Evolutionary conservation across 2,888 invertebrate species (phyloP), one percentile per base, ranked within the genome.

Genomic region (Diachrysia chrysitis): DNA sequence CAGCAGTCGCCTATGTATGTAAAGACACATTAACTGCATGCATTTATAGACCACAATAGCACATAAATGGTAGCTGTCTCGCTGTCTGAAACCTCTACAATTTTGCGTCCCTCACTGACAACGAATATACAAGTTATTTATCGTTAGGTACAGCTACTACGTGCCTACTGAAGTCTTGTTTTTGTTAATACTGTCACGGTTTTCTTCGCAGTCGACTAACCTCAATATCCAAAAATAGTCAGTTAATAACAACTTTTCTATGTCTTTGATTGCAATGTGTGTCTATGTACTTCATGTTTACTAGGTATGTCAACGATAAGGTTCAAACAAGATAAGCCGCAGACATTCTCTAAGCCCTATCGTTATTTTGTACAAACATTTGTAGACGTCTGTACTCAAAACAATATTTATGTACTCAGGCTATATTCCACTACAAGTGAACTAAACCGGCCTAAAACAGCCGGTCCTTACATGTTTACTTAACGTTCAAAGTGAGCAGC

Each of bases 401-500:
- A 70, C 64, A 68, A 66, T 68, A 55, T 54, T 57, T 75, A 48
- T 72, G 58, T 77, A 58, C 55, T 46, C 48, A 29, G 29, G 37
- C 58, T 65, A 71, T 62, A 57, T 61, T 53, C 46, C 58, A 46
- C 62, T 35, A 32, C 55, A 14, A 58, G 48, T 25, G 14, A 42
- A 53, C 56, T 60, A 60, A 66, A 68, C 57, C 29, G 37, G 25
- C n/a, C 58, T 16, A 21, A 21, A 21, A 21, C 42, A 42, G 42
- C 42, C 42, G 42, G 42, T 57, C 63, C 25, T 67, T 51, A 69
- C 63, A 66, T 74, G 85, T 83, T 84, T 79, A 84, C 76, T 83
- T 84, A 82, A 66, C 79, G 87, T 87, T 82, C 83, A 79, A 83
- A 82, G 73, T 72, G 81, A 78, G 83, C 83, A 80, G 83, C 72